Evolutionary conservation across 2,113 vertebrate genomes (phyloP).

Genomic region (Calyptomena viridis): DNA sequence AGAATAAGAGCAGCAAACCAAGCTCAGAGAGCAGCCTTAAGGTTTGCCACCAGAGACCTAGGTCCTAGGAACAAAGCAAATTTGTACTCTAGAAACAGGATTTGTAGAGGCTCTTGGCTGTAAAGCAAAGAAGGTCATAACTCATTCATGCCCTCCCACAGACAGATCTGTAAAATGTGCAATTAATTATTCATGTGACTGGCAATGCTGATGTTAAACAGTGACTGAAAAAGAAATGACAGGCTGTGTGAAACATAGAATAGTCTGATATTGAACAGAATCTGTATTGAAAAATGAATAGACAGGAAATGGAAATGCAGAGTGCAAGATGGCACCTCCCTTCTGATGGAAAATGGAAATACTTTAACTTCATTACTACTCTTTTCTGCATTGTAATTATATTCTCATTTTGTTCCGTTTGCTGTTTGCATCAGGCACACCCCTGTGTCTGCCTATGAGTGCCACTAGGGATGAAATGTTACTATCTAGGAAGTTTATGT

Average conservation of each 20-base stretch:
- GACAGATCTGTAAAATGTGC: background rate
- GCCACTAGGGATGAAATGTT: background rate
- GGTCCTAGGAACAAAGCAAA: background rate
- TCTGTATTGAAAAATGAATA: background rate
- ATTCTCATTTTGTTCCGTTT: background rate
- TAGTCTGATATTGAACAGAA: background rate
- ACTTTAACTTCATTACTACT: background rate
- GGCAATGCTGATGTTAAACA: background rate
- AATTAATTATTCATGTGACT: constrained; percentile 3
- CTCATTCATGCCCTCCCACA: background rate
- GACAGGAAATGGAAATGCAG: background rate
- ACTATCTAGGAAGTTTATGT: background rate
- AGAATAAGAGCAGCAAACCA: background rate
- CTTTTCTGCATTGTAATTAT: background rate
- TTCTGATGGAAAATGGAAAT: background rate
- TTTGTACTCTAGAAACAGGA: background rate
- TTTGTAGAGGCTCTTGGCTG: background rate
- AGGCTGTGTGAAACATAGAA: background rate
- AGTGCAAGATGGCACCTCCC: background rate
- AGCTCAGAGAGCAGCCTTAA: background rate
- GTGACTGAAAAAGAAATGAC: background rate
- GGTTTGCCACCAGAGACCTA: background rate
- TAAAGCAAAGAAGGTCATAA: background rate
- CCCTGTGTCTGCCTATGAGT: background rate
- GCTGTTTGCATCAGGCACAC: background rate